Evolutionary conservation across 2,888 invertebrate genomes (phyloP), one percentile per base, ranked within the genome.

Genomic region (Syritta pipiens): DNA sequence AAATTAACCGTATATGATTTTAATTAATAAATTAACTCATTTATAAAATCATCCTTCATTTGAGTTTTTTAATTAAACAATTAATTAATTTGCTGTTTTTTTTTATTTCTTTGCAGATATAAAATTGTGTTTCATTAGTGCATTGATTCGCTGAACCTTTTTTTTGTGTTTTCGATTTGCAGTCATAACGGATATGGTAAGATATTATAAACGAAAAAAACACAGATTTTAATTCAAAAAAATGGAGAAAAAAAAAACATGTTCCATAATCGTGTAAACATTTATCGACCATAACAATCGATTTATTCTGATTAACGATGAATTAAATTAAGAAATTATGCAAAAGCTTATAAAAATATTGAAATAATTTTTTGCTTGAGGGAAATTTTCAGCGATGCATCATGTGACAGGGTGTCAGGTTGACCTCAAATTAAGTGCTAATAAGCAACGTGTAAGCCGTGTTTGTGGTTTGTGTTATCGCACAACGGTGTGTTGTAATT

Each of bases 171-270:
- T 37, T 55, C 55, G n/a, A n/a, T n/a, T 35, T 20, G 7, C 53
- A 48, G 12, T 12, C 10, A 32, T 20, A 30, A n/a, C 44, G n/a
- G 53, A 46, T 46, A 69, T 69, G 69, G 69, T 69, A 46, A 69
- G 69, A 19, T 46, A 42, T n/a, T n/a, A n/a, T n/a, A n/a, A n/a
- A n/a, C n/a, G n/a, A n/a, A n/a, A n/a, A n/a, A n/a, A n/a, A n/a
- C n/a, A n/a, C n/a, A n/a, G n/a, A n/a, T n/a, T n/a, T n/a, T n/a
- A n/a, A n/a, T n/a, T n/a, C n/a, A n/a, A n/a, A n/a, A n/a, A n/a
- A n/a, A n/a, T n/a, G n/a, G n/a, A n/a, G n/a, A n/a, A n/a, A n/a
- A n/a, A n/a, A n/a, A n/a, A n/a, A n/a, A n/a, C n/a, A n/a, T n/a
- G n/a, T n/a, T n/a, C n/a, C n/a, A n/a, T n/a, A n/a, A 48, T 14